These are phyloP conservation scores for Centropyge bicolor DNA, from an alignment of 2,797 vertebrate species.

Conservation along the genomic window DNA sequence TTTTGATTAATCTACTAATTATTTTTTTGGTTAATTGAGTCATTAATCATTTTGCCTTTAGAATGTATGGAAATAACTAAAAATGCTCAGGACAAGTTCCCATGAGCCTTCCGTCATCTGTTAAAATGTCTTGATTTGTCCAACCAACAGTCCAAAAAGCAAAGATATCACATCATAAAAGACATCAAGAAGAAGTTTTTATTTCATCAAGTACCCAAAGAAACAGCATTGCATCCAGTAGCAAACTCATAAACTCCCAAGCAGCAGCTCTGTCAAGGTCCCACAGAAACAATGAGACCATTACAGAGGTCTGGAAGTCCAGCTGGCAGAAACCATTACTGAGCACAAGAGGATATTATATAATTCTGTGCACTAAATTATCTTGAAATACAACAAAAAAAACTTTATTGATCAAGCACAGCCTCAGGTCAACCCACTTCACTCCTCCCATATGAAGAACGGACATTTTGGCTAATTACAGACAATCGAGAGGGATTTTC, in stretches of 20 bases:
- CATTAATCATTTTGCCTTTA: no score
- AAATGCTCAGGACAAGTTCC: no score
- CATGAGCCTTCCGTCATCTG: no score
- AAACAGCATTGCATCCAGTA: neutral
- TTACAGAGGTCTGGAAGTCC: neutral
- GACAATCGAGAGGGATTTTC: neutral
- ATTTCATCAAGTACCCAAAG: neutral
- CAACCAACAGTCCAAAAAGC: neutral
- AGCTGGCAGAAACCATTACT: slow-evolving; percentile 5
- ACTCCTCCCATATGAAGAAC: neutral
- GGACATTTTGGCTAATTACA: neutral
- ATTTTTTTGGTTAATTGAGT: no score
- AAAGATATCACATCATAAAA: no score
- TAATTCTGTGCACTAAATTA: neutral
- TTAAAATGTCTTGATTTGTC: no score
- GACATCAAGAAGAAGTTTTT: neutral
- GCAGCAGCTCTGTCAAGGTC: neutral
- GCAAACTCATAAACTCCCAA: neutral
- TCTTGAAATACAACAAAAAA: neutral
- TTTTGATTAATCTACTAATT: no score
- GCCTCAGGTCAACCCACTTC: neutral
- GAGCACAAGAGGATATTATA: neutral
- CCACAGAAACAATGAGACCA: neutral
- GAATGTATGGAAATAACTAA: no score
- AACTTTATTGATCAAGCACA: neutral